Conservation (phyloP, 1,140 invertebrate genomes). For the Nymphalis io region DNA sequence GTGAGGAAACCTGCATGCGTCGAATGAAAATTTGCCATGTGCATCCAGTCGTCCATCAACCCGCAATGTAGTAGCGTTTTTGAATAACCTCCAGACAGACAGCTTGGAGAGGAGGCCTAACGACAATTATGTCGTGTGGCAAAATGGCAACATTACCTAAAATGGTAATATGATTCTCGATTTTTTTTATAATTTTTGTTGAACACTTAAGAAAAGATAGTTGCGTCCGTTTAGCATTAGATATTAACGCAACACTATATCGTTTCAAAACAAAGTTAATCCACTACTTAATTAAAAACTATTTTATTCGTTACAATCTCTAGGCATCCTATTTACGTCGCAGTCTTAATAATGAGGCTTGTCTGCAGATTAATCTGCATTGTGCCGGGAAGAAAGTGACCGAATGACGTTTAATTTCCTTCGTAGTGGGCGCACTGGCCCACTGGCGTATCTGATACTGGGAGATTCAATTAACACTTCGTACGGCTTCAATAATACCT, state of each 20-base stretch:
- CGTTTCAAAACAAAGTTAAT: not conserved
- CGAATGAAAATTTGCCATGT: no score
- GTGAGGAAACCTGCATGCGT: no score
- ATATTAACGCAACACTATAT: not conserved
- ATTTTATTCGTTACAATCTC: constrained; percentile 22
- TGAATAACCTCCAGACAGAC: no score
- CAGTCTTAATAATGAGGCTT: constrained; percentile 49
- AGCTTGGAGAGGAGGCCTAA: no score
- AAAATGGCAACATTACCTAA: no score
- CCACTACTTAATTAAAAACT: constrained; percentile 17
- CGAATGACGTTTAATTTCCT: constrained; percentile 78
- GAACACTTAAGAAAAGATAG: no score
- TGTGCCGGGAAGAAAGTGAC: constrained; percentile 66
- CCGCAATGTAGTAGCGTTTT: no score
- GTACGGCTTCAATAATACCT: constrained; percentile 8
- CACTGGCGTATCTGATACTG: constrained; percentile 55
- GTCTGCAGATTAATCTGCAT: constrained; percentile 56
- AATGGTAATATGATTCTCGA: no score
- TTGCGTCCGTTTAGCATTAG: not conserved
- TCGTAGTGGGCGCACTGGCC: constrained; percentile 46
- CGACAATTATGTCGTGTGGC: no score
- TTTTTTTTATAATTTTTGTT: no score
- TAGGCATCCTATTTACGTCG: constrained; percentile 37
- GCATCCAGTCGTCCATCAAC: no score
- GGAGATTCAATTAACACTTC: constrained; percentile 26